Evolutionary conservation across 2,113 vertebrate genomes (phyloP).

Genomic region (Sander lucioperca): DNA sequence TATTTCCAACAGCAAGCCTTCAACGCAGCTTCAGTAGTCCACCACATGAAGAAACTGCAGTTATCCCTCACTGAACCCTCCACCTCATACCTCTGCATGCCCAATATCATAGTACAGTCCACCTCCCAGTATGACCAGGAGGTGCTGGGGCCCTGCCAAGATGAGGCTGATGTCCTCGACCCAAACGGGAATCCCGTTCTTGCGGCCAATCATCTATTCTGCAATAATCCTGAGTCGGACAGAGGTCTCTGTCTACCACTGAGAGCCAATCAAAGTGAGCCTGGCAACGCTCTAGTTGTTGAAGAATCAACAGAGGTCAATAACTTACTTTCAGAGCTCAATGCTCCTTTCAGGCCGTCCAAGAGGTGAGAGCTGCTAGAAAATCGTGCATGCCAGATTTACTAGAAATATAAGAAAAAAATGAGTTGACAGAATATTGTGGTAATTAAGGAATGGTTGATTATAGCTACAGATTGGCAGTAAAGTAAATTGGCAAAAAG

Average conservation of each 20-base stretch:
- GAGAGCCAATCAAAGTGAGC: constrained; percentile 60
- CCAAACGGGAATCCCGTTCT: constrained; percentile 64
- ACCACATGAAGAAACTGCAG: constrained; percentile 93
- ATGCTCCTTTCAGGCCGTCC: constrained; percentile 36
- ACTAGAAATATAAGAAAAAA: background rate
- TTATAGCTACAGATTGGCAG: background rate
- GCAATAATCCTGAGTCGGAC: constrained; percentile 11
- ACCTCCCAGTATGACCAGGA: constrained; percentile 51
- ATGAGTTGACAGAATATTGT: background rate
- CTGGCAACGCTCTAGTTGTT: constrained; percentile 15
- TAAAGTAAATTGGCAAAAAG: background rate
- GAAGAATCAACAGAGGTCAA: constrained; percentile 40
- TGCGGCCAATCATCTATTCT: background rate
- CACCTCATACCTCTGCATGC: constrained; percentile 36
- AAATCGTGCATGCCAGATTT: background rate
- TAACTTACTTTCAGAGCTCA: constrained; percentile 49
- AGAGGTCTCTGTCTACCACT: constrained; percentile 45
- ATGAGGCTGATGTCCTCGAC: constrained; percentile 41
- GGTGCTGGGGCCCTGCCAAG: background rate
- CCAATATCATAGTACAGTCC: constrained; percentile 59
- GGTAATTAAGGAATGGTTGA: background rate
- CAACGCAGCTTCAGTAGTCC: constrained; percentile 87
- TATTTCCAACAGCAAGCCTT: constrained; percentile 88
- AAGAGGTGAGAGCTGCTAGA: constrained; percentile 54
- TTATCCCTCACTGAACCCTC: constrained; percentile 66